These are phyloP conservation scores for Pseudococcus viburni DNA, from an alignment of 2,888 invertebrate species.

Conservation along the genomic window DNA sequence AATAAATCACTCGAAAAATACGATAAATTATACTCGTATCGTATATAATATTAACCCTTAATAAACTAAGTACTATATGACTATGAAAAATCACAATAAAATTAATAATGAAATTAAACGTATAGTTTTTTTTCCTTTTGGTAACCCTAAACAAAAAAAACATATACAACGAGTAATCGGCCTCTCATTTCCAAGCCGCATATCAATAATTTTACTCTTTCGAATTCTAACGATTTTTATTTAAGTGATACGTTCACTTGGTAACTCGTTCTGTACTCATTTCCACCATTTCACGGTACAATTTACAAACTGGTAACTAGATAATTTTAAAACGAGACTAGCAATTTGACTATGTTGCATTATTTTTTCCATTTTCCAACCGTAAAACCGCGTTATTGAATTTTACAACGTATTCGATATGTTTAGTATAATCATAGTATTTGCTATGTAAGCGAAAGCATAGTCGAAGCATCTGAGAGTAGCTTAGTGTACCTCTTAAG, in stretches of 20 bases:
- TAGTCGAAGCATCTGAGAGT: not conserved
- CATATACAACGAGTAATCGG: slow-evolving; percentile 31
- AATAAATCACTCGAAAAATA: slow-evolving; percentile 51
- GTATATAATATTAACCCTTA: slow-evolving; percentile 51
- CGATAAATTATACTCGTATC: slow-evolving; percentile 54
- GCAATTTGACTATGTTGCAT: slow-evolving; percentile 44
- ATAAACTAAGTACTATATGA: slow-evolving; percentile 52
- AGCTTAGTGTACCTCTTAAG: not conserved
- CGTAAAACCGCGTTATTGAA: slow-evolving; percentile 2
- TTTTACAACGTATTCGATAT: slow-evolving; percentile 3
- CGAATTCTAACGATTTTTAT: slow-evolving; percentile 17
- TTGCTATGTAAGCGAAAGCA: slow-evolving; percentile 28
- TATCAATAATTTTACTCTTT: not conserved
- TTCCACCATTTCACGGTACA: slow-evolving; percentile 34
- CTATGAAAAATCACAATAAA: slow-evolving; percentile 58
- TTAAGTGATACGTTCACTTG: not conserved
- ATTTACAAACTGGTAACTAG: slow-evolving; percentile 37
- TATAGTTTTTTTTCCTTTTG: slow-evolving; percentile 29
- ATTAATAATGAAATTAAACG: slow-evolving; percentile 56
- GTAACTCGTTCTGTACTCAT: slow-evolving; percentile 38
- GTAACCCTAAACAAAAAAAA: slow-evolving; percentile 32
- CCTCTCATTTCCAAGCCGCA: slow-evolving; percentile 1
- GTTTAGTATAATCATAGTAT: not conserved
- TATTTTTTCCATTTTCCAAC: not conserved
- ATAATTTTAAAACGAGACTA: slow-evolving; percentile 32